Conservation (phyloP, 2,113 vertebrate species). For the Dissostichus mawsoni region DNA sequence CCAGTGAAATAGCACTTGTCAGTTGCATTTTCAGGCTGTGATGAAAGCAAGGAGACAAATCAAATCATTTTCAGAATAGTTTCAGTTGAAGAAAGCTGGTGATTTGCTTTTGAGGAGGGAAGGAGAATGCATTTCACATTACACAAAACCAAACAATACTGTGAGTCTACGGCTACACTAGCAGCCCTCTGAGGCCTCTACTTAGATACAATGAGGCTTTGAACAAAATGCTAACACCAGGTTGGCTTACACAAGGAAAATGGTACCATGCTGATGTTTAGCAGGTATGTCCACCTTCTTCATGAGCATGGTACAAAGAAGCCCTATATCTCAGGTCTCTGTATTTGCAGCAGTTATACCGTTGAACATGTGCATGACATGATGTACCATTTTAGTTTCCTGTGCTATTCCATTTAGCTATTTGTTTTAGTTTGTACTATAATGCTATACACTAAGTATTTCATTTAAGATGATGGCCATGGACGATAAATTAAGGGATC, state of each 20-base stretch:
- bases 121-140: neutral
- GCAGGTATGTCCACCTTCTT: neutral
- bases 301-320: too few species aligned
- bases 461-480: neutral
- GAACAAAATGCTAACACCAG: neutral
- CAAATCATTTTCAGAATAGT: neutral
- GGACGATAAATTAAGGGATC: neutral
- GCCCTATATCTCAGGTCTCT: too few species aligned
- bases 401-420: too few species aligned
- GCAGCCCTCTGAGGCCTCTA: neutral
- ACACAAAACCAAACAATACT: neutral
- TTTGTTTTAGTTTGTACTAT: too few species aligned
- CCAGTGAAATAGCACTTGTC: constrained; percentile 26
- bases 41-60: constrained; percentile 35
- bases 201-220: neutral
- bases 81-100: neutral
- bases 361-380: too few species aligned
- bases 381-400: too few species aligned
- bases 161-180: neutral
- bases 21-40: constrained; percentile 34
- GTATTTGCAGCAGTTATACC: too few species aligned
- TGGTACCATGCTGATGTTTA: neutral
- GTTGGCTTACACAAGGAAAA: neutral
- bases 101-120: neutral
- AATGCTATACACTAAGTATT: too few species aligned